A percentile compares a stretch with the other conserved stretches of the same genome.
These are phyloP conservation scores for Lobophora halterata DNA, from an alignment of 2,888 invertebrate species.

Conservation along the genomic window DNA sequence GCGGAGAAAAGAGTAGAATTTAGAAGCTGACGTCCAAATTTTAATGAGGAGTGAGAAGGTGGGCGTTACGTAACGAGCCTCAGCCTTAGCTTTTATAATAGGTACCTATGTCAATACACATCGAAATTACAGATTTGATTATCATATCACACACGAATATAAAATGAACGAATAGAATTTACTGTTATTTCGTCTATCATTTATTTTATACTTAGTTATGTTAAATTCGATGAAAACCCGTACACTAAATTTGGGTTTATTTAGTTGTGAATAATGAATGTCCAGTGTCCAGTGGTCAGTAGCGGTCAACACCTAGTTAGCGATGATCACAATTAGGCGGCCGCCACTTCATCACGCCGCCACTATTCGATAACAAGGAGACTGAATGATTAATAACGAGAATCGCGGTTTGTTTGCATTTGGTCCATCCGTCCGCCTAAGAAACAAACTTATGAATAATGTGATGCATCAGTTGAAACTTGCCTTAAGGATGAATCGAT, in stretches of 20 bases:
- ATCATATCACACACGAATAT: slow-evolving; percentile 7
- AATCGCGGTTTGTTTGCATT: slow-evolving; percentile 69
- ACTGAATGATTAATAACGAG: slow-evolving; percentile 72
- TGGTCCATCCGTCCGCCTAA: slow-evolving; percentile 53
- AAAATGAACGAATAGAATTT: too few relatives aligned
- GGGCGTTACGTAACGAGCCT: slow-evolving; percentile 60
- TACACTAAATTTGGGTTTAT: slow-evolving; percentile 18
- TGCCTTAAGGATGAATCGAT: slow-evolving; percentile 59
- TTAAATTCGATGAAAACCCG: too few relatives aligned
- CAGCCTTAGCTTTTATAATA: slow-evolving; percentile 55
- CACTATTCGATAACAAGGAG: slow-evolving; percentile 67
- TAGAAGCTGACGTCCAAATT: slow-evolving; percentile 79
- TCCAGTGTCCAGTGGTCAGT: slow-evolving; percentile 42
- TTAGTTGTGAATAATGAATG: slow-evolving; percentile 49
- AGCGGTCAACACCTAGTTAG: slow-evolving; percentile 57
- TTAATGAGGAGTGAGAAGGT: slow-evolving; percentile 78
- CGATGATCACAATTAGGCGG: slow-evolving; percentile 67
- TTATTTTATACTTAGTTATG: too few relatives aligned
- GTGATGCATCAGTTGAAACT: slow-evolving; percentile 53
- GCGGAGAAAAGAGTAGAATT: slow-evolving; percentile 80
- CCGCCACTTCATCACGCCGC: slow-evolving; percentile 68
- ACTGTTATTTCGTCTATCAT: too few relatives aligned
- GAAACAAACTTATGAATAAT: slow-evolving; percentile 76
- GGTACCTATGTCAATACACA: slow-evolving; percentile 44
- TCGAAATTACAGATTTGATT: slow-evolving; percentile 34